A percentile compares a stretch with the other conserved stretches of the same genome.
These are phyloP conservation scores for Odontamblyopus rebecca DNA, from an alignment of 2,797 vertebrate species.

Conservation along the genomic window DNA sequence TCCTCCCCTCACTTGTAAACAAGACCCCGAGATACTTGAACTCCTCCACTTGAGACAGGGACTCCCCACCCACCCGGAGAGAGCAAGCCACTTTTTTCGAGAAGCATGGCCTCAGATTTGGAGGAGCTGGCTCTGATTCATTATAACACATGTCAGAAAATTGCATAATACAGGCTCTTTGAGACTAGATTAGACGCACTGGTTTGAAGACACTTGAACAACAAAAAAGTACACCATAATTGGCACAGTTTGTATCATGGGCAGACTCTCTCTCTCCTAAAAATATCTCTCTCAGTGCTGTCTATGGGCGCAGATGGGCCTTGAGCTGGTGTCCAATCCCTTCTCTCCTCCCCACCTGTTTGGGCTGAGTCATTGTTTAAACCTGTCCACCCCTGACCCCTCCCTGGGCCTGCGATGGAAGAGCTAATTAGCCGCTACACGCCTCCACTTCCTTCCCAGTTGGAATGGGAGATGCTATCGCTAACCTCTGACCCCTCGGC, in stretches of 20 bases:
- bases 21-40: no score
- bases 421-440: constrained; percentile 61
- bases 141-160: no score
- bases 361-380: constrained; percentile 56
- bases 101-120: no score
- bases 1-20: no score
- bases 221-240: not conserved
- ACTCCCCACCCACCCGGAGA: no score
- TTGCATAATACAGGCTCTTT: no score
- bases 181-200: not conserved
- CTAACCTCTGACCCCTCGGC: constrained; percentile 49
- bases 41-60: no score
- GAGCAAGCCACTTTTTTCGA: no score
- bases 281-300: constrained; percentile 6
- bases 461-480: constrained; percentile 47
- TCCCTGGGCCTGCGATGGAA: constrained; percentile 39
- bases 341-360: constrained; percentile 43
- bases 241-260: not conserved
- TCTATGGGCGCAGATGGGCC: constrained; percentile 56
- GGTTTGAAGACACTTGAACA: not conserved
- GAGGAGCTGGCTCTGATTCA: no score
- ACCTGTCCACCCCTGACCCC: constrained; percentile 39
- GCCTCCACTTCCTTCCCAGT: constrained; percentile 57
- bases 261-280: not conserved
- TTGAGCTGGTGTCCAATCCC: constrained; percentile 52